phyloP scores from a whole-genome alignment of 2,797 vertebrate species.

The Podargus strigoides region DNA sequence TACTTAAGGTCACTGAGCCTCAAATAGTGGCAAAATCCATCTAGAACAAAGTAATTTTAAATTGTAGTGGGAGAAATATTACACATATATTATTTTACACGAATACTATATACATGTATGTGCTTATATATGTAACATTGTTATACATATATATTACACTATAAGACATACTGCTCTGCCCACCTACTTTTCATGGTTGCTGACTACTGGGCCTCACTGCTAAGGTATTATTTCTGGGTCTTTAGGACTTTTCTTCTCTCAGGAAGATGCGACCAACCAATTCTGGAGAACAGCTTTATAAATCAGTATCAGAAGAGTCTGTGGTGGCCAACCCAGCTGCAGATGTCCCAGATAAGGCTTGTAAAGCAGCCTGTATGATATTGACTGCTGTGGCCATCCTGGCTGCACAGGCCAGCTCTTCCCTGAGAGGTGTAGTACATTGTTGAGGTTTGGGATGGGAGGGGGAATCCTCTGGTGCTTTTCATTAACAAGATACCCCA shows the following conservation, averaged over 20 bases:
- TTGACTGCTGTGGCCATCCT: neutral
- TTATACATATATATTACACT: neutral
- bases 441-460: neutral
- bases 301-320: neutral
- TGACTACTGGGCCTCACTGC: neutral
- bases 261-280: neutral
- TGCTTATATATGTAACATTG: neutral
- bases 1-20: neutral
- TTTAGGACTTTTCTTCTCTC: neutral
- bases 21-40: neutral
- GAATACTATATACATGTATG: neutral
- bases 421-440: neutral
- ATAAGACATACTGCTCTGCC: neutral
- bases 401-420: neutral
- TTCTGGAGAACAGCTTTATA: neutral
- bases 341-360: neutral
- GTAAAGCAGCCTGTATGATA: neutral
- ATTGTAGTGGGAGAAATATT: neutral
- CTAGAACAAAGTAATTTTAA: neutral
- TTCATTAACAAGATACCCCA: fast-evolving
- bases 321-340: neutral
- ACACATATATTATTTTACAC: neutral
- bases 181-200: neutral
- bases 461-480: neutral
- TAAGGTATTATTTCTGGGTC: neutral